phyloP scores from a whole-genome alignment of 2,797 vertebrate species.

The Chromis chromis region DNA sequence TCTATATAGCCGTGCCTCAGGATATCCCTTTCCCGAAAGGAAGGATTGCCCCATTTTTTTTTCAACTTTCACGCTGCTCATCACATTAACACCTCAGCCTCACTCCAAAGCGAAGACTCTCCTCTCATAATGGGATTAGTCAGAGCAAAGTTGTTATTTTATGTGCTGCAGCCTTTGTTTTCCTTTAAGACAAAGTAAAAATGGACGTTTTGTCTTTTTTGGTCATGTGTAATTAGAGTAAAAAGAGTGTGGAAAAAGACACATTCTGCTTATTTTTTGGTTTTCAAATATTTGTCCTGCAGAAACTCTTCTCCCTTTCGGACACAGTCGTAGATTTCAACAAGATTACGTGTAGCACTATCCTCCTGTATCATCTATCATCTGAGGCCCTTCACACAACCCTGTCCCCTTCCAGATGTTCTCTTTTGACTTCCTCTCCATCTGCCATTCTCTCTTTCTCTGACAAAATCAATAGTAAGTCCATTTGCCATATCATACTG shows the following conservation, averaged over 20 bases:
- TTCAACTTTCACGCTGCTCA: slow-evolving; percentile 74
- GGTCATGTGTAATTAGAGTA: slow-evolving; percentile 19
- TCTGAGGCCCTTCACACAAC: slow-evolving; percentile 57
- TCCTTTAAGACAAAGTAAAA: slow-evolving; percentile 38
- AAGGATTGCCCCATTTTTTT: slow-evolving; percentile 83
- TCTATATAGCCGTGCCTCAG: slow-evolving; percentile 87
- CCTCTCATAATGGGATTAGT: slow-evolving; percentile 71
- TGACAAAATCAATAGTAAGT: slow-evolving; percentile 85
- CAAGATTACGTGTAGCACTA: slow-evolving; percentile 37
- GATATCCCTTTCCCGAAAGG: slow-evolving; percentile 88
- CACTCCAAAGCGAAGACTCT: slow-evolving; percentile 60
- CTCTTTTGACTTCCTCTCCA: slow-evolving; percentile 75
- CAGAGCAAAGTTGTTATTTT: slow-evolving; percentile 63
- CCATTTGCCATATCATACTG: slow-evolving; percentile 86
- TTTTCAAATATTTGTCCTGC: slow-evolving; percentile 24
- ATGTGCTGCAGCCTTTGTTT: slow-evolving; percentile 22
- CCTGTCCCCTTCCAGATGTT: slow-evolving; percentile 76
- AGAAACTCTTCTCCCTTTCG: slow-evolving; percentile 23
- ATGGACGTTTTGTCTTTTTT: slow-evolving; percentile 43
- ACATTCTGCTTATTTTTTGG: slow-evolving; percentile 14
- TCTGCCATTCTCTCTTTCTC: slow-evolving; percentile 75
- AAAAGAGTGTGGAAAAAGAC: slow-evolving; percentile 5
- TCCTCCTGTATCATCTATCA: slow-evolving; percentile 74
- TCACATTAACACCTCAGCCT: slow-evolving; percentile 79
- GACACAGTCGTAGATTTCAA: slow-evolving; percentile 27